Base-by-base conservation (phyloP, 2,113 vertebrate species). In the Labrus mixtus region DNA sequence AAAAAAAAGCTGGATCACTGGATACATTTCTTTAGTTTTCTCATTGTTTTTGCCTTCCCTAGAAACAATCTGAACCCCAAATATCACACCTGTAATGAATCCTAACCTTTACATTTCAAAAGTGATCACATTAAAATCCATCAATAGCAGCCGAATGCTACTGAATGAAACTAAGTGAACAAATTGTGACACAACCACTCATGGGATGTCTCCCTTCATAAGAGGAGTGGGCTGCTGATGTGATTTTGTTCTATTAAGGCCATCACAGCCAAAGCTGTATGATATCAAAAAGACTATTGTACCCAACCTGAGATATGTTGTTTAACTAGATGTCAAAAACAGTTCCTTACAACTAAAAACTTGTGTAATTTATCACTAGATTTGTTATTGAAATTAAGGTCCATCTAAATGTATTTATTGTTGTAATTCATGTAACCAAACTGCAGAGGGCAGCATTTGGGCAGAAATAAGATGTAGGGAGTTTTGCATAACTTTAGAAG, bases 361-460 rank as follows among this genome's bases (percentile, higher is more conserved):
- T 23, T n/a, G 0, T 13, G 9, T 36, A 4, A 33, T 56, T 0
- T 6, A 29, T 71, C 15, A 23, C 17, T 51, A 22, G 23, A 19
- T 25, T 13, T 39, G 29, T 10, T 50, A 33, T 4, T 10, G 3
- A 1, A 53, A 16, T 56, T 10, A 25, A 50, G 19, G 33, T 3
- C 23, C 0, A 3, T 23, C 0, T 51, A 3, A 0, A 11, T 36
- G 15, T 16, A 1, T 56, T 3, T 48, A 6, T 70, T 73, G 59
- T 62, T 78, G 71, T 68, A 63, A 10, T 76, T 68, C 11, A 39
- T 2, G 15, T 41, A 2, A 56, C 19, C 70, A 11, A 63, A 76
- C 87, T 84, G 74, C 48, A 87, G 87, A 76, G 59, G 87, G 78
- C 87, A 84, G 76, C 48, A 45, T 81, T 76, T 8, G 70, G 65